phyloP scores from a whole-genome alignment of 2,113 vertebrate species.

The Mesoclemmys tuberculata region DNA sequence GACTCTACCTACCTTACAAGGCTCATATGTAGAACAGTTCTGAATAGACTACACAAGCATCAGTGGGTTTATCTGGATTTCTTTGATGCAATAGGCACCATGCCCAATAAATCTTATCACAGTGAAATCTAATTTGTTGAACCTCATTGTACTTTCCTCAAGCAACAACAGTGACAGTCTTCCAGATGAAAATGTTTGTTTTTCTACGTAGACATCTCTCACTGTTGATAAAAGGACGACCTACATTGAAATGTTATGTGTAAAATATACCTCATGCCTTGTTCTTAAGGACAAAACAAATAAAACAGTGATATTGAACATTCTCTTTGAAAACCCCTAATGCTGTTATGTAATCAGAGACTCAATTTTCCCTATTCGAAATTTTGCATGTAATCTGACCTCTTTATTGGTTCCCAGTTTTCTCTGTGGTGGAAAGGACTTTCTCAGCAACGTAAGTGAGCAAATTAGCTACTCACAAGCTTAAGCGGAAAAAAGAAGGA shows the following conservation, averaged over 20 bases:
- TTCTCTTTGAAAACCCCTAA: not conserved
- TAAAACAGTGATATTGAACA: not conserved
- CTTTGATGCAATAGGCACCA: conserved; percentile 4
- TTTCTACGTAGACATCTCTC: conserved; percentile 11
- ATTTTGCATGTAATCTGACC: accelerated
- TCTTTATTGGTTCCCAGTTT: not conserved
- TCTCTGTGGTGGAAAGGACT: accelerated
- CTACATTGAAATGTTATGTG: conserved; percentile 15
- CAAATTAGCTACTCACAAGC: not conserved
- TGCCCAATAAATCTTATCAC: conserved; percentile 34
- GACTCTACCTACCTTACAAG: not conserved
- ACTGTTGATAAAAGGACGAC: conserved; percentile 43
- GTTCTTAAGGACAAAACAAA: not conserved
- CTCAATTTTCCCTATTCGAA: not conserved
- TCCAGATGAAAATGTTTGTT: conserved; percentile 4
- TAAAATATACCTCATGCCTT: not conserved
- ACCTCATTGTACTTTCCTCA: conserved; percentile 25
- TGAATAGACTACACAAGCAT: not conserved
- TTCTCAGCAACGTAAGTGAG: accelerated
- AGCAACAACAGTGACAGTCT: conserved; percentile 37
- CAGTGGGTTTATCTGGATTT: conserved; percentile 31
- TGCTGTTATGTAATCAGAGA: not conserved
- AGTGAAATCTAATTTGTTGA: conserved; percentile 55
- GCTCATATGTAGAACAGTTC: not conserved
- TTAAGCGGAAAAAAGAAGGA: not conserved